Conservation (phyloP, 2,113 vertebrate genomes). For the Chaetodon trifascialis region DNA sequence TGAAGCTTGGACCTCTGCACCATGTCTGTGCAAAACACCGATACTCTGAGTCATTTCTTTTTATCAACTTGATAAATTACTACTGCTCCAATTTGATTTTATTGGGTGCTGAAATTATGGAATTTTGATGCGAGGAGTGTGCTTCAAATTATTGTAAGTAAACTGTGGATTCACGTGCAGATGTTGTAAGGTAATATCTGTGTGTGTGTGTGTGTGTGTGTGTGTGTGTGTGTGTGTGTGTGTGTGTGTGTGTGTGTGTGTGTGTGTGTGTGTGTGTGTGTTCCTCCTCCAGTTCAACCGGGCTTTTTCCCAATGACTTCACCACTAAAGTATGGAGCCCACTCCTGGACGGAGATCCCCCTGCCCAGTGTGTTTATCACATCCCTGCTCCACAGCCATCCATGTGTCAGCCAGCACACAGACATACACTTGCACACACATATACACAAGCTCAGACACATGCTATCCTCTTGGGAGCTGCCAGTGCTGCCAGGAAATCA, state of each 20-base stretch:
- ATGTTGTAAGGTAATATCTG: conserved; percentile 64
- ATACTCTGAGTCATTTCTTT: background rate
- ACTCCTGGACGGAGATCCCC: conserved; percentile 84
- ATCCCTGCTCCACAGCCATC: conserved; percentile 70
- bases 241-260: conserved; percentile 55
- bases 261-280: conserved; percentile 55
- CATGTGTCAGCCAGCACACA: conserved; percentile 66
- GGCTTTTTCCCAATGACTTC: conserved; percentile 85
- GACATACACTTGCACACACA: conserved; percentile 14
- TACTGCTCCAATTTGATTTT: conserved; percentile 27
- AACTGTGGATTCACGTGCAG: conserved; percentile 60
- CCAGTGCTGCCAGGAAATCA: conserved; percentile 73
- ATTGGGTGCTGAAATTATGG: conserved; percentile 35
- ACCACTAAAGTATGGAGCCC: conserved; percentile 81
- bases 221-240: conserved; percentile 54
- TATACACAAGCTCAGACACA: conserved; percentile 51
- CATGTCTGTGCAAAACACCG: conserved; percentile 9
- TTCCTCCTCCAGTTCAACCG: conserved; percentile 72
- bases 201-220: conserved; percentile 49
- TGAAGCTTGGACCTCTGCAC: conserved; percentile 28
- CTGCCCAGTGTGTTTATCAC: conserved; percentile 84
- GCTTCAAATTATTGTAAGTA: conserved; percentile 35
- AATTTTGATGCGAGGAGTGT: conserved; percentile 29
- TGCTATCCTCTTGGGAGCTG: conserved; percentile 69
- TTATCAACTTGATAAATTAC: conserved; percentile 16